A percentile compares a stretch with the other conserved stretches of the same genome.
phyloP scores from a whole-genome alignment of 1,140 invertebrate species.

The Tetramorium simillimum region DNA sequence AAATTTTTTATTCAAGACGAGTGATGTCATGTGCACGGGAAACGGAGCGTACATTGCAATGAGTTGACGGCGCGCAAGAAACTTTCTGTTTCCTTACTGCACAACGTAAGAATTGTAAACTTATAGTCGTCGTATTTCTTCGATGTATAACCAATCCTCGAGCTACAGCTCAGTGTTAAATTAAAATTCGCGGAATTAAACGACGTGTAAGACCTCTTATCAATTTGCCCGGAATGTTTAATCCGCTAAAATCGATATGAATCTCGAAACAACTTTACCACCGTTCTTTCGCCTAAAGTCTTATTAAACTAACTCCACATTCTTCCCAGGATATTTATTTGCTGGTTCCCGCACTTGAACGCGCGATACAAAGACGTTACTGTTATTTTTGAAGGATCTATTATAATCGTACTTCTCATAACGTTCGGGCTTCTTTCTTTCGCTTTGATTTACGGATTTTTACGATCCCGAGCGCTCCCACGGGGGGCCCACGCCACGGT shows the following conservation, averaged over 20 bases:
- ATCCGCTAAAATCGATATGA: not conserved
- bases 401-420: not conserved
- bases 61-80: not conserved
- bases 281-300: not conserved
- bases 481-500: not conserved
- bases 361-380: not conserved
- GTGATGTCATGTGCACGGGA: slow-evolving; percentile 54
- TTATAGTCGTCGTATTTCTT: not conserved
- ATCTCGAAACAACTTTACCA: not conserved
- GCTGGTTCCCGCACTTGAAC: not conserved
- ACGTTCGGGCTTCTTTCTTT: not conserved
- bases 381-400: not conserved
- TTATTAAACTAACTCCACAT: not conserved
- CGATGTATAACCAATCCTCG: not conserved
- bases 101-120: not conserved
- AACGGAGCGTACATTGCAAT: slow-evolving; percentile 39
- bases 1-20: slow-evolving; percentile 52
- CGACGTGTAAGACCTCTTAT: not conserved
- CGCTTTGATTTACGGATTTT: not conserved
- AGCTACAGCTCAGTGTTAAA: not conserved
- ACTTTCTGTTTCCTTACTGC: slow-evolving; percentile 45
- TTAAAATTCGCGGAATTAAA: not conserved
- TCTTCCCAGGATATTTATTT: not conserved
- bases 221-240: not conserved
- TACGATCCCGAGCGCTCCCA: not conserved